A percentile compares a stretch with the other conserved stretches of the same genome.
phyloP scores from a whole-genome alignment of 2,113 vertebrate genomes.

The Mastomys natalensis region DNA sequence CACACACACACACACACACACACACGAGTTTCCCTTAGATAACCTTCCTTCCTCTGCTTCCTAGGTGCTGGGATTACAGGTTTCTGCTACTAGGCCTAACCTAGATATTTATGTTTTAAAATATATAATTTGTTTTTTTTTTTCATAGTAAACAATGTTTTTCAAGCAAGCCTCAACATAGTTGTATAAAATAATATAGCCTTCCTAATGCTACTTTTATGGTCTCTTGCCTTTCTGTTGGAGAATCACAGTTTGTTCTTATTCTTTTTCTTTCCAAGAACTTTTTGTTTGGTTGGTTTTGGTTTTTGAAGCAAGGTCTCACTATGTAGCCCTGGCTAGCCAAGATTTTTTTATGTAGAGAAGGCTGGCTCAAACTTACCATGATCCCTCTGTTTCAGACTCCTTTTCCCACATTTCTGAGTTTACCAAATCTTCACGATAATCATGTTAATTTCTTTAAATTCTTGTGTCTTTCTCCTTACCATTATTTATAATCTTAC shows the following conservation, averaged over 20 bases:
- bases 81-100: not conserved
- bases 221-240: not conserved
- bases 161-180: constrained; percentile 37
- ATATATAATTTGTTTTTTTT: constrained; percentile 24
- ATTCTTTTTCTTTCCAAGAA: not conserved
- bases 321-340: not conserved
- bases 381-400: not conserved
- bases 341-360: not conserved
- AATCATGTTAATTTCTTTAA: constrained; percentile 24
- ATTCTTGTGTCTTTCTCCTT: constrained; percentile 47
- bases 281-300: not conserved
- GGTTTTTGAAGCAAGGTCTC: not conserved
- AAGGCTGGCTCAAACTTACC: not conserved
- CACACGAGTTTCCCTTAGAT: not conserved
- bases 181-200: not conserved
- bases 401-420: not conserved
- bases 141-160: constrained; percentile 21
- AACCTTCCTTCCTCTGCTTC: not conserved
- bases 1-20: not conserved
- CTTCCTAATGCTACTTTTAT: constrained; percentile 5
- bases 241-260: not conserved
- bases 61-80: not conserved
- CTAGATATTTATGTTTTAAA: constrained; percentile 23
- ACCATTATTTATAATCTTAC: not conserved
- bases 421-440: not conserved